These are phyloP conservation scores for Pristionchus fissidentatus DNA, from an alignment of 2,888 invertebrate genomes.

Conservation along the genomic window DNA sequence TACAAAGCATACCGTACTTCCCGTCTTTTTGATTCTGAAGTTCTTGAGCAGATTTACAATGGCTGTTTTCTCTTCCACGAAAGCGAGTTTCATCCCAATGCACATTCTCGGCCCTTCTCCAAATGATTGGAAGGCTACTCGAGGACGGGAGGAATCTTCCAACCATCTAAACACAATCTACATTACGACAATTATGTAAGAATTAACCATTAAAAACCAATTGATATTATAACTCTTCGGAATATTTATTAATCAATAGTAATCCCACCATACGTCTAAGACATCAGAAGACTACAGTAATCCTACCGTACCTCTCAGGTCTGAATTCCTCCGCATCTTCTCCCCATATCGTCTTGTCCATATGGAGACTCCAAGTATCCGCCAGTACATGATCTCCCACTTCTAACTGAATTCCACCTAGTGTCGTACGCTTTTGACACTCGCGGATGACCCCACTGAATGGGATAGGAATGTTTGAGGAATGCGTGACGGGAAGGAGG, in stretches of 20 bases:
- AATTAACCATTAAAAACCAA: too few relatives aligned
- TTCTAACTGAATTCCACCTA: neutral
- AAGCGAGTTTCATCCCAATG: slow-evolving; percentile 69
- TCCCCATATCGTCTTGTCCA: slow-evolving; percentile 44
- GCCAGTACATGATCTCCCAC: neutral
- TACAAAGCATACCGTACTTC: neutral
- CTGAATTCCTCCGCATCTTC: slow-evolving; percentile 33
- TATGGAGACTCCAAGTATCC: slow-evolving; percentile 45
- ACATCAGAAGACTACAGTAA: neutral
- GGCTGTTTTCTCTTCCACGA: slow-evolving; percentile 67
- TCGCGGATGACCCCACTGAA: too few relatives aligned
- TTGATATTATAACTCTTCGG: neutral
- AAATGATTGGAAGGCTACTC: slow-evolving; percentile 54
- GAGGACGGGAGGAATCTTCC: slow-evolving; percentile 37
- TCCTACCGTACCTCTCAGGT: slow-evolving; percentile 40
- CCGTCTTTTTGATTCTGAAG: slow-evolving; percentile 22
- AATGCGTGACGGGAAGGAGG: too few relatives aligned
- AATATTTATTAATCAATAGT: neutral
- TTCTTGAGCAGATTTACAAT: slow-evolving; percentile 61
- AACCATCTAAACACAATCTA: slow-evolving; percentile 52
- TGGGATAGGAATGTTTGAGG: neutral
- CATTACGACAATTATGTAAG: too few relatives aligned
- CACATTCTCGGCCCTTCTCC: slow-evolving; percentile 71
- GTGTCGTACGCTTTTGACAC: neutral
- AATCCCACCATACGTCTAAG: too few relatives aligned